phyloP scores from a whole-genome alignment of 2,888 invertebrate species.

The Antitype chi region DNA sequence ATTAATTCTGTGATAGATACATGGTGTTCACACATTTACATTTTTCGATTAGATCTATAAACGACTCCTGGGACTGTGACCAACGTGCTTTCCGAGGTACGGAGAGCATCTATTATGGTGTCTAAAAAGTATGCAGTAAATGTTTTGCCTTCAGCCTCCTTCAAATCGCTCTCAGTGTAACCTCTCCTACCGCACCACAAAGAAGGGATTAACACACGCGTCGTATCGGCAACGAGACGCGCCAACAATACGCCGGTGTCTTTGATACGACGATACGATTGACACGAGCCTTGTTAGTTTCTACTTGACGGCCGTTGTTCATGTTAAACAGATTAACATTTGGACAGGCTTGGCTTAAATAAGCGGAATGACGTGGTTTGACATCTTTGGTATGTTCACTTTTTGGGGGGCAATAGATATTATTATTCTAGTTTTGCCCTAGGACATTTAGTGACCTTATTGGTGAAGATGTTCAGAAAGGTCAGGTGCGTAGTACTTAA shows the following conservation, averaged over 20 bases:
- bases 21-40: too few species aligned
- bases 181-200: slow-evolving; percentile 45
- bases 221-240: slow-evolving; percentile 62
- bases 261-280: slow-evolving; percentile 64
- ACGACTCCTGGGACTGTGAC: too few species aligned
- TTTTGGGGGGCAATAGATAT: slow-evolving; percentile 9
- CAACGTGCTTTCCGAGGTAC: too few species aligned
- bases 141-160: background rate
- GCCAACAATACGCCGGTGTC: slow-evolving; percentile 65
- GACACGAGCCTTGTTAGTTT: slow-evolving; percentile 69
- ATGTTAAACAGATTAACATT: slow-evolving; percentile 64
- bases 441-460: too few species aligned
- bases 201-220: slow-evolving; percentile 73
- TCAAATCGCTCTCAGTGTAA: slow-evolving; percentile 48
- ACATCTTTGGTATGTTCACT: slow-evolving; percentile 6
- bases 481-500: too few species aligned
- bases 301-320: slow-evolving; percentile 62
- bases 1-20: too few species aligned
- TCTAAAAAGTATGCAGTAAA: too few species aligned
- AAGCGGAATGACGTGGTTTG: slow-evolving; percentile 27
- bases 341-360: slow-evolving; percentile 38
- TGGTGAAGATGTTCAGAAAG: too few species aligned
- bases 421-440: too few species aligned
- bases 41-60: too few species aligned
- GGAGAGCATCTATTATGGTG: too few species aligned